Conservation (phyloP, 2,888 invertebrate species). For the Oeneis ivallda region DNA sequence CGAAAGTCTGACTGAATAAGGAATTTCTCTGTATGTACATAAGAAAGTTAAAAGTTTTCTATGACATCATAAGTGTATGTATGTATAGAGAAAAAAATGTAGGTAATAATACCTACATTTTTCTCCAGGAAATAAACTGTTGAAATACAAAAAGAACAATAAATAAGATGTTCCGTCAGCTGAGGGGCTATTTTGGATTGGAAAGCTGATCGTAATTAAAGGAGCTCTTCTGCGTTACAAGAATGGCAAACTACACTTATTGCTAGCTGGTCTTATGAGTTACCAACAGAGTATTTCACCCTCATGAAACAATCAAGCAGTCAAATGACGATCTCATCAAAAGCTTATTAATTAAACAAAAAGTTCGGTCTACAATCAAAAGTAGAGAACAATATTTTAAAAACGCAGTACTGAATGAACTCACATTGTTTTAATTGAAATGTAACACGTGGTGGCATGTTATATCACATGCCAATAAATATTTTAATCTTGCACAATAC, state of each 20-base stretch:
- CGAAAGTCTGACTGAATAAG: conserved; percentile 29
- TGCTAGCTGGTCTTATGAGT: too few species aligned
- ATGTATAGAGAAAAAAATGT: too few species aligned
- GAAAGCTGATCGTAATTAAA: too few species aligned
- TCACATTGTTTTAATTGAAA: conserved; percentile 4
- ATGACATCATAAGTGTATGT: background rate
- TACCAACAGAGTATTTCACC: too few species aligned
- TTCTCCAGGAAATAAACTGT: background rate
- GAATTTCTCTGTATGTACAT: conserved; percentile 9
- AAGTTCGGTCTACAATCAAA: background rate
- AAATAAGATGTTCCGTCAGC: too few species aligned
- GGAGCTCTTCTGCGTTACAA: too few species aligned
- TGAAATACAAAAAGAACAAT: background rate
- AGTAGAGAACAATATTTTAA: background rate
- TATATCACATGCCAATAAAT: conserved; percentile 7
- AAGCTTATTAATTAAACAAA: too few species aligned
- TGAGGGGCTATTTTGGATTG: too few species aligned
- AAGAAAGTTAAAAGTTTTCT: conserved; percentile 5
- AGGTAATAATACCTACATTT: too few species aligned
- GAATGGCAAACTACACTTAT: too few species aligned
- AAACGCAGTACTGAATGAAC: background rate
- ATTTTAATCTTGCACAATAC: conserved; percentile 27
- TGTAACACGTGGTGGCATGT: background rate
- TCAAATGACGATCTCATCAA: too few species aligned
- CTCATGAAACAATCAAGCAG: too few species aligned